These are phyloP conservation scores for Sebastes dallii DNA, from an alignment of 2,797 vertebrate genomes.

Conservation along the genomic window DNA sequence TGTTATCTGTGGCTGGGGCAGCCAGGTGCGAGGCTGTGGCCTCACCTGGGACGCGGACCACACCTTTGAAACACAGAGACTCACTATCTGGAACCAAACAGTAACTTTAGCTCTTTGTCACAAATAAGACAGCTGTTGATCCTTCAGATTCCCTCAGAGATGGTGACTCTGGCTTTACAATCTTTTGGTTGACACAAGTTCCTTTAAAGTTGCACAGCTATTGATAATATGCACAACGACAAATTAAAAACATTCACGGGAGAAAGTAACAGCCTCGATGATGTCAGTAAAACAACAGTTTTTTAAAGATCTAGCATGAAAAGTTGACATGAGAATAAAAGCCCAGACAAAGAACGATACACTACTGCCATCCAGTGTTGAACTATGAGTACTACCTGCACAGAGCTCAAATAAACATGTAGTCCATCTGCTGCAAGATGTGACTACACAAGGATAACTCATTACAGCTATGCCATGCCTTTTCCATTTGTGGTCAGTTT, in stretches of 20 bases:
- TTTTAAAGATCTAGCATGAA: not conserved
- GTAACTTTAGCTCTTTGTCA: conserved; percentile 38
- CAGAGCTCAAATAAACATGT: conserved; percentile 23
- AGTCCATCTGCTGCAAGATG: conserved; percentile 58
- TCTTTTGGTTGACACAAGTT: not conserved
- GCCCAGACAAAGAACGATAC: conserved; percentile 37
- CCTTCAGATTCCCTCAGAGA: conserved; percentile 27
- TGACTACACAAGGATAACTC: conserved; percentile 69
- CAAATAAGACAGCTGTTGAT: conserved; percentile 61
- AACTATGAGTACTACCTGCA: conserved; percentile 21
- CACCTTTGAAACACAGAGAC: conserved; percentile 33
- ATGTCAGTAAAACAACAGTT: not conserved
- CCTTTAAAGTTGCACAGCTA: not conserved
- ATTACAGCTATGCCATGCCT: conserved; percentile 64
- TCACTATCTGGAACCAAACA: conserved; percentile 37
- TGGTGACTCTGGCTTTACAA: not conserved
- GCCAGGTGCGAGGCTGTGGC: conserved; percentile 47
- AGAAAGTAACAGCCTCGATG: not conserved
- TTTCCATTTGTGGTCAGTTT: conserved; percentile 75
- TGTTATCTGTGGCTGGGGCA: conserved; percentile 47
- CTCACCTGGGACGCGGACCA: conserved; percentile 37
- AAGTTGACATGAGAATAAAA: not conserved
- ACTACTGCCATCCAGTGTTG: conserved; percentile 79
- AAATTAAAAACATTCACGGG: not conserved
- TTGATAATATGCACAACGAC: not conserved